phyloP scores from a whole-genome alignment of 1,140 invertebrate genomes.

The Brachionus paranguensis region DNA sequence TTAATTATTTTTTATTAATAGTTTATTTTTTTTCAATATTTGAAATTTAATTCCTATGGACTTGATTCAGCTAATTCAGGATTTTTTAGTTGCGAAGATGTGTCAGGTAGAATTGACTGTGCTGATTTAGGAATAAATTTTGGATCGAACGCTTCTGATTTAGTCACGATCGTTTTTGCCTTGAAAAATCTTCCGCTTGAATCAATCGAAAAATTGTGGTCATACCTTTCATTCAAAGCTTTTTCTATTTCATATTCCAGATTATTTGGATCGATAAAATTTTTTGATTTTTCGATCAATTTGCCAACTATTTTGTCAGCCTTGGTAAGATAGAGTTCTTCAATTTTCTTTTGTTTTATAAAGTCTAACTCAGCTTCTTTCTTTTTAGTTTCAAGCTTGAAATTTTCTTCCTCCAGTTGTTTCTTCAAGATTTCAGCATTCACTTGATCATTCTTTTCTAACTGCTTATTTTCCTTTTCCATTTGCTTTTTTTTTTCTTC shows the following conservation, averaged over 20 bases:
- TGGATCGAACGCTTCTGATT: slow-evolving; percentile 3
- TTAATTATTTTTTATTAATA: neutral
- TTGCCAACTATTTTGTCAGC: neutral
- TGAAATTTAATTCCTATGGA: neutral
- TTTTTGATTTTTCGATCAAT: slow-evolving; percentile 23
- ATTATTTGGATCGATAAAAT: slow-evolving; percentile 26
- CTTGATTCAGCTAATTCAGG: neutral
- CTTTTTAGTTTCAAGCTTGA: neutral
- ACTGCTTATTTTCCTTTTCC: neutral
- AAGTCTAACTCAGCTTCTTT: neutral
- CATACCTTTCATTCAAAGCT: slow-evolving; percentile 15
- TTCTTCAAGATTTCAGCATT: neutral
- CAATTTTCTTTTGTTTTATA: neutral
- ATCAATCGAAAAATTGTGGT: slow-evolving; percentile 39
- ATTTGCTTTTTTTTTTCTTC: slow-evolving; percentile 5
- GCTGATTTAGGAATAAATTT: neutral
- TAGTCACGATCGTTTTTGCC: neutral
- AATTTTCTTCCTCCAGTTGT: neutral
- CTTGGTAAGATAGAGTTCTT: neutral
- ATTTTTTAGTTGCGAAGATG: neutral
- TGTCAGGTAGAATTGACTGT: neutral
- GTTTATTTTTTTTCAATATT: neutral
- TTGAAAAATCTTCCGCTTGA: slow-evolving; percentile 18
- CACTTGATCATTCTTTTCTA: neutral
- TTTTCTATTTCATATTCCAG: slow-evolving; percentile 38